Evolutionary conservation across 1,140 invertebrate species (phyloP), one percentile per base, ranked within the genome.

Genomic region (Octopus sinensis): DNA sequence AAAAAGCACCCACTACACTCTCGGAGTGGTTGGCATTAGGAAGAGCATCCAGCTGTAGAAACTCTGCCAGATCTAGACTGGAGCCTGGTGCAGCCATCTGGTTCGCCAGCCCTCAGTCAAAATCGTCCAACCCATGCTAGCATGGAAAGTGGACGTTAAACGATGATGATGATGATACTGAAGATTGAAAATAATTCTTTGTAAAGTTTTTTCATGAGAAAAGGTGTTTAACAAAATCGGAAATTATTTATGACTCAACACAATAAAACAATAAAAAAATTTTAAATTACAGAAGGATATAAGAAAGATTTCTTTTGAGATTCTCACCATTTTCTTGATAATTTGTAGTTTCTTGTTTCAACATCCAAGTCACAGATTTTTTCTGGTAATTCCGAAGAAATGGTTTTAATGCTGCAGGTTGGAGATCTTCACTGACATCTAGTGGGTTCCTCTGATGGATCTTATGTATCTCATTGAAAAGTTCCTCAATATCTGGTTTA

Each of bases 341-440:
- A 56, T 77, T 53, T n/a, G 62, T 82, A 13, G 81, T 81, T 80
- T 89, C 87, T 79, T 85, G 84, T 7, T 81, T 80, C 4, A 95
- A 83, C 94, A 95, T 95, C 95, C 95, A 95, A 54, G 86, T 85
- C 0, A 95, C 93, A 76, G 94, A 94, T 62, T 91, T 84, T 84
- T 91, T 87, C 88, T 95, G 95, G 88, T 95, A 95, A 6, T 91
- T 90, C 80, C 94, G 89, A n/a, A 95, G 87, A 75, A 80, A 83
- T 9, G 92, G 92, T 53, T 91, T 88, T 30, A 93, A 84, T 84
- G 84, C 87, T 30, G 92, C 91, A 84, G 93, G 92, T 87, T 93
- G 92, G 82, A 91, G 83, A n/a, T 89, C 80, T 0, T 85, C 52
- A 54, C 6, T 12, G 73, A 83, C 5, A 76, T 52, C 9, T 17